phyloP scores from a whole-genome alignment of 2,888 invertebrate species.

The Germaria angustata region DNA sequence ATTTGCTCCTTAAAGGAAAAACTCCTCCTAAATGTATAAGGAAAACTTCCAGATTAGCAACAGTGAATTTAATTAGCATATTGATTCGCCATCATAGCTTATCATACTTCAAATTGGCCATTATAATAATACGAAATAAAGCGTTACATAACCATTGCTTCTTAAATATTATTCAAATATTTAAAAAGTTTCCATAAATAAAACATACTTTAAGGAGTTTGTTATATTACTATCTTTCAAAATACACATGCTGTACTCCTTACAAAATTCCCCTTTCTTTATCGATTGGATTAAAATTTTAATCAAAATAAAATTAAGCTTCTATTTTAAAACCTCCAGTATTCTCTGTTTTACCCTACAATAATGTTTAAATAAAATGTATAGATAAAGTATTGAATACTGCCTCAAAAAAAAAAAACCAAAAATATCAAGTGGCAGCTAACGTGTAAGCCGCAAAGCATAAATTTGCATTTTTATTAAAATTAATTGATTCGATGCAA shows the following conservation, averaged over 20 bases:
- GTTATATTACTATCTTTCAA: too few relatives aligned
- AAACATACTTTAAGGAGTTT: constrained; percentile 9
- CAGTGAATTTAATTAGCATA: too few relatives aligned
- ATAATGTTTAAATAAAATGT: not conserved
- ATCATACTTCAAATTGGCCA: too few relatives aligned
- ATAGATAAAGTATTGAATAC: not conserved
- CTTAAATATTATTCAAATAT: not conserved
- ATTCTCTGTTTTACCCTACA: not conserved
- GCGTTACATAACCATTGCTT: too few relatives aligned
- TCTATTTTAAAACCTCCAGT: constrained; percentile 25
- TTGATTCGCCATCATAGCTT: too few relatives aligned
- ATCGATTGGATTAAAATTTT: constrained; percentile 26
- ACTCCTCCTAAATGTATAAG: too few relatives aligned
- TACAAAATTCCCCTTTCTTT: not conserved
- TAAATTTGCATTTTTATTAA: constrained; percentile 66
- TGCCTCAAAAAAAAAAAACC: not conserved
- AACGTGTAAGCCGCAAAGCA: constrained; percentile 17
- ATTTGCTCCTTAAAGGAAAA: too few relatives aligned
- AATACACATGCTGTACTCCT: too few relatives aligned
- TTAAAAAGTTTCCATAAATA: not conserved
- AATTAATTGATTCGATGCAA: constrained; percentile 67
- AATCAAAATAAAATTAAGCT: constrained; percentile 52
- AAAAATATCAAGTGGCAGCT: constrained; percentile 25
- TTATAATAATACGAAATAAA: too few relatives aligned
- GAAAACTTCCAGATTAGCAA: too few relatives aligned